Percentiles rank a stretch among this genome's conserved stretches.
phyloP scores from a whole-genome alignment of 2,888 invertebrate genomes.

The Synergus itoensis region DNA sequence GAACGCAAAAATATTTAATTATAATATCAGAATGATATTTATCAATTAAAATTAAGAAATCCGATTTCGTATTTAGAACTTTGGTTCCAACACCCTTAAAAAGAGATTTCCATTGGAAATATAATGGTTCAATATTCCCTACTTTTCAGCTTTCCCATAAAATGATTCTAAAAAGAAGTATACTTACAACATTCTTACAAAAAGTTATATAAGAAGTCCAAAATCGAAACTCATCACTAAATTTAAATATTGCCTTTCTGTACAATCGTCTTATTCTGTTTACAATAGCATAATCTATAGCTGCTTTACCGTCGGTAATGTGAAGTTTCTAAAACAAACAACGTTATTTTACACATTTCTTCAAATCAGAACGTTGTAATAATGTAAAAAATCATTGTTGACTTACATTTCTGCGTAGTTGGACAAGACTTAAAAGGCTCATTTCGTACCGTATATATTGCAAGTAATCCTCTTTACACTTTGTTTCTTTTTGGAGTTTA shows the following conservation, averaged over 20 bases:
- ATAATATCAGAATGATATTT: too few relatives aligned
- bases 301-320: constrained; percentile 82
- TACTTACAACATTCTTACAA: constrained; percentile 83
- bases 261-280: constrained; percentile 87
- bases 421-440: constrained; percentile 83
- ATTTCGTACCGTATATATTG: constrained; percentile 86
- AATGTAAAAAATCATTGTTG: background rate
- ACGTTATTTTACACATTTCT: constrained; percentile 26
- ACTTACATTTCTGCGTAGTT: constrained; percentile 80
- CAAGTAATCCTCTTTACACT: constrained; percentile 85
- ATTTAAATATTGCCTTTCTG: constrained; percentile 84
- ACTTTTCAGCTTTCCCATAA: background rate
- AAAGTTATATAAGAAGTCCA: constrained; percentile 91
- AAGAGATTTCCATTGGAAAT: too few relatives aligned
- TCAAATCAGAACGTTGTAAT: background rate
- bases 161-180: constrained; percentile 18
- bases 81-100: too few relatives aligned
- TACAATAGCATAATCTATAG: constrained; percentile 85
- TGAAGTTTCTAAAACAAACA: constrained; percentile 75
- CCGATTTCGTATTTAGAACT: too few relatives aligned
- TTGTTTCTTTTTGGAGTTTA: constrained; percentile 84
- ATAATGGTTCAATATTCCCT: background rate
- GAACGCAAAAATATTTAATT: too few relatives aligned
- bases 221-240: constrained; percentile 85
- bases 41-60: too few relatives aligned